phyloP scores from a whole-genome alignment of 2,113 vertebrate species.

The Barbus barbus region DNA sequence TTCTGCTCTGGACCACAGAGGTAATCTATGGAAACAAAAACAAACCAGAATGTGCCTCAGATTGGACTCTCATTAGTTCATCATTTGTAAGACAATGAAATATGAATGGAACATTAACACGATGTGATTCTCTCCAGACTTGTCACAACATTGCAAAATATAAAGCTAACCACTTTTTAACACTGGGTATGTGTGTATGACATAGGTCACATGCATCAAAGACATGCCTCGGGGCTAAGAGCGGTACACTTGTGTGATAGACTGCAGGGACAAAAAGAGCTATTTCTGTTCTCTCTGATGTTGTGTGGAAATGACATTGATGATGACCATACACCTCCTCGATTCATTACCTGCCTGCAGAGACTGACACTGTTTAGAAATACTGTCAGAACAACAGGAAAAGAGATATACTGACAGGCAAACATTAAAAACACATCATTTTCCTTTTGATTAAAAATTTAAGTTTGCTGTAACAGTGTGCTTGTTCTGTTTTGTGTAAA shows the following conservation, averaged over 20 bases:
- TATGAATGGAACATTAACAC: neutral
- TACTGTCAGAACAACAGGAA: neutral
- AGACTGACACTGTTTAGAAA: neutral
- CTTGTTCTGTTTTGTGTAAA: no score
- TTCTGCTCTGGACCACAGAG: slow-evolving; percentile 94
- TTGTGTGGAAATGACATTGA: slow-evolving; percentile 6
- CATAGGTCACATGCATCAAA: slow-evolving; percentile 4
- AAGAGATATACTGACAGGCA: neutral
- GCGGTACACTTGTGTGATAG: neutral
- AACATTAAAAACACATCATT: neutral
- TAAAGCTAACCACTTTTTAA: neutral
- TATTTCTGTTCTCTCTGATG: slow-evolving; percentile 42
- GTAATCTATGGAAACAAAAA: slow-evolving; percentile 80
- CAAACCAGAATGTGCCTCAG: neutral
- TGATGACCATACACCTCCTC: neutral
- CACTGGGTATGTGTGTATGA: neutral
- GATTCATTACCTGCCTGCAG: neutral
- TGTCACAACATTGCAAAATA: neutral
- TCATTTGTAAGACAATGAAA: neutral
- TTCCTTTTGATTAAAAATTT: no score
- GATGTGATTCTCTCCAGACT: neutral
- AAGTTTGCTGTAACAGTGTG: no score
- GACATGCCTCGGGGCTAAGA: slow-evolving; percentile 6
- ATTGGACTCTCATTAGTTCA: no score
- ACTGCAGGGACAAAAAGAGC: slow-evolving; percentile 18